Percentiles rank a stretch among this genome's conserved stretches.
Evolutionary conservation across 2,888 invertebrate species (phyloP).

Genomic region (Machimus rusticus): DNA sequence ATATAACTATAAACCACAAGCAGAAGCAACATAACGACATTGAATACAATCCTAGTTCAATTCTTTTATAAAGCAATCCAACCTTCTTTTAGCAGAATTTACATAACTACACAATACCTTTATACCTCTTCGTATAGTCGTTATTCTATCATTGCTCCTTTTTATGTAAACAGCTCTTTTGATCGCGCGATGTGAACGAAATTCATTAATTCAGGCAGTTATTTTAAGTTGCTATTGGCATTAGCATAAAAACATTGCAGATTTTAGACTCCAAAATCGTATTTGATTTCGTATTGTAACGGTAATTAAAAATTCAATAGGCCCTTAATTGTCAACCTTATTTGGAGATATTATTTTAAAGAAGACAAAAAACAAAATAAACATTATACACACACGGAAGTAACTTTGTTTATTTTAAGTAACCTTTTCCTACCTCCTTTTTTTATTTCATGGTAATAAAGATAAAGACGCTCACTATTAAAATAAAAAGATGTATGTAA

Average conservation of each 20-base stretch:
- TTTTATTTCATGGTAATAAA: background rate
- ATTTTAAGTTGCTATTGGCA: background rate
- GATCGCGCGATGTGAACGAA: background rate
- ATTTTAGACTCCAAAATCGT: background rate
- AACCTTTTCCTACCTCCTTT: background rate
- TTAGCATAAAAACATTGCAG: background rate
- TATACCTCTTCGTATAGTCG: background rate
- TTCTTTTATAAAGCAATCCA: background rate
- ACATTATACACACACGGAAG: conserved; percentile 1
- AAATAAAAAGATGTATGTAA: too few relatives aligned
- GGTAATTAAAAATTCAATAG: background rate
- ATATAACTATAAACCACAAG: background rate
- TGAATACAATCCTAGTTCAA: conserved; percentile 21
- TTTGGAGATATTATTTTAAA: conserved; percentile 18
- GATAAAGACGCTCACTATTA: too few relatives aligned
- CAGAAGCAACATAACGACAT: background rate
- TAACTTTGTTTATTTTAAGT: background rate
- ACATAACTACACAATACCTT: background rate
- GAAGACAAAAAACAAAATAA: background rate
- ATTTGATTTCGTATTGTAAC: background rate
- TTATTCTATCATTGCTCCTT: background rate
- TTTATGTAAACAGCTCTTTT: background rate
- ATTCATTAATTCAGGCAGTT: background rate
- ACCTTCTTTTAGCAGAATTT: conserved; percentile 29
- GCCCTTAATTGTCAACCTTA: conserved; percentile 6